These are phyloP conservation scores for Ariolimax columbianus DNA, from an alignment of 2,888 invertebrate species.

Conservation along the genomic window DNA sequence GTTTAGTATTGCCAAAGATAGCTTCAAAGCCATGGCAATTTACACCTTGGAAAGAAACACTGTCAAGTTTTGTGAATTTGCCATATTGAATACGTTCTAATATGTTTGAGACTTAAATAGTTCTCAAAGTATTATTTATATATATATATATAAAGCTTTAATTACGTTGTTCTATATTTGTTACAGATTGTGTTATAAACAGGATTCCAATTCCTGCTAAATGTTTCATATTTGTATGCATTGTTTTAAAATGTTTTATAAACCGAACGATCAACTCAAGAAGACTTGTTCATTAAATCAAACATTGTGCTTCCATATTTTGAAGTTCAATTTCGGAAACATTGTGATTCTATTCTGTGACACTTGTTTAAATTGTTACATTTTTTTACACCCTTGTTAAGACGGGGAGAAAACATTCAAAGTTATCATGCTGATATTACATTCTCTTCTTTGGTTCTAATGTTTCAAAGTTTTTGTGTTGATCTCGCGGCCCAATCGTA, in stretches of 20 bases:
- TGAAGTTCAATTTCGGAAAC: background rate
- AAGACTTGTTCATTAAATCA: background rate
- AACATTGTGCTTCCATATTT: background rate
- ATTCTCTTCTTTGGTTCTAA: background rate
- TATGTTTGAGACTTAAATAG: background rate
- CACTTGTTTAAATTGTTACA: background rate
- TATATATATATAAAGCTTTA: background rate
- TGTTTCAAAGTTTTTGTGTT: background rate
- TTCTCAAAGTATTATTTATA: background rate
- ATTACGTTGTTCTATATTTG: background rate
- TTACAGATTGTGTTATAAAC: background rate
- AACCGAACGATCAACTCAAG: background rate
- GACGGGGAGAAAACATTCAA: background rate
- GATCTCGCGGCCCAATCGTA: background rate
- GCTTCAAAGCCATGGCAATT: too few relatives aligned
- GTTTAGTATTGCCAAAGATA: too few relatives aligned
- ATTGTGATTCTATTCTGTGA: conserved; percentile 1
- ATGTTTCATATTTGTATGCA: background rate
- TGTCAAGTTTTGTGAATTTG: background rate
- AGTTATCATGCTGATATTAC: background rate
- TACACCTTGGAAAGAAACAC: background rate
- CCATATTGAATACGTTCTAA: background rate
- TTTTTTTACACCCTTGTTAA: background rate
- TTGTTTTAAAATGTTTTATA: background rate
- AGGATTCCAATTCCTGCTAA: background rate